A percentile compares a stretch with the other conserved stretches of the same genome.
phyloP scores from a whole-genome alignment of 2,888 invertebrate genomes.

The Caenorhabditis virilis region DNA sequence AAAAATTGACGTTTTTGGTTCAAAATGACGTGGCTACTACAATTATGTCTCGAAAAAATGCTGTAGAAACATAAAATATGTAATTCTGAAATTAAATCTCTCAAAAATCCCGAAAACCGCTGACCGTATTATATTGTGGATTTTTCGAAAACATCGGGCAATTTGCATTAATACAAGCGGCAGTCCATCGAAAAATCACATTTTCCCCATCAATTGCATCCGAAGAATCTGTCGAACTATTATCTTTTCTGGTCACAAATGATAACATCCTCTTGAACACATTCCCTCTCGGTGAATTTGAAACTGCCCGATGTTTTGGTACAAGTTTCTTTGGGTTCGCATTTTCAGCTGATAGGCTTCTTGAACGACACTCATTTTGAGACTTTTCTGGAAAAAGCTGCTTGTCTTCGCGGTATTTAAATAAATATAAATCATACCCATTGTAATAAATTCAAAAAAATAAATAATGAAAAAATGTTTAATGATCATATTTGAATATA shows the following conservation, averaged over 20 bases:
- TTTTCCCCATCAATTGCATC: neutral
- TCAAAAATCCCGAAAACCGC: neutral
- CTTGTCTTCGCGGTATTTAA: too few relatives aligned
- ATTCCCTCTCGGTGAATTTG: neutral
- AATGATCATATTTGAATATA: too few relatives aligned
- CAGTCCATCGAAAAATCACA: constrained; percentile 24
- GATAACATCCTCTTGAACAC: neutral
- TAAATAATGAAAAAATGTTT: too few relatives aligned
- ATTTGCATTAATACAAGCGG: constrained; percentile 20
- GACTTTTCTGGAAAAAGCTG: neutral
- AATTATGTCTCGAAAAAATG: too few relatives aligned
- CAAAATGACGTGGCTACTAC: too few relatives aligned
- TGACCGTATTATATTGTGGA: constrained; percentile 32
- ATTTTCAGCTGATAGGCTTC: neutral
- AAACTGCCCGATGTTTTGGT: neutral
- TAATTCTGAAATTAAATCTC: neutral
- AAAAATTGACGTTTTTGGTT: too few relatives aligned
- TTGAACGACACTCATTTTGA: neutral
- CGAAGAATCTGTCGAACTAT: neutral
- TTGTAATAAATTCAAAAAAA: too few relatives aligned
- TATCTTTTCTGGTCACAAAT: neutral
- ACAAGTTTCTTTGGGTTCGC: too few relatives aligned
- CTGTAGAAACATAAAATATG: too few relatives aligned
- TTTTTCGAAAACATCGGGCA: constrained; percentile 28
- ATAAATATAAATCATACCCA: too few relatives aligned